phyloP scores from a whole-genome alignment of 1,140 invertebrate genomes.

The Proctacanthus coquilletti region DNA sequence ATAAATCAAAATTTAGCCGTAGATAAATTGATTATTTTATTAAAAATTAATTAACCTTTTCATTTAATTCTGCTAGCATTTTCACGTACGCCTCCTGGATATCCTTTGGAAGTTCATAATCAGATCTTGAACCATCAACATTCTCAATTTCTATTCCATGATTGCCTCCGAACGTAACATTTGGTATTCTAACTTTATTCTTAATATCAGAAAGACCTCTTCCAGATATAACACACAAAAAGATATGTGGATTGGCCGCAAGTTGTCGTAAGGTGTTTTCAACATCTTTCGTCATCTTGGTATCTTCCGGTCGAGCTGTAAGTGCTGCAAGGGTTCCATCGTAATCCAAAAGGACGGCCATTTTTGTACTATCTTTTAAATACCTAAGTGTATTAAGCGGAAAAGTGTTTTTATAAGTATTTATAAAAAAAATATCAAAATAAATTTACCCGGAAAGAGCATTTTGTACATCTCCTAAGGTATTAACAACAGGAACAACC shows the following conservation, averaged over 20 bases:
- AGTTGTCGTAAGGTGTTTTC: conserved; percentile 62
- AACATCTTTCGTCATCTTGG: conserved; percentile 62
- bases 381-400: too few relatives aligned
- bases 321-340: conserved; percentile 80
- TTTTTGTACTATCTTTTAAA: conserved; percentile 59
- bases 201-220: conserved; percentile 72
- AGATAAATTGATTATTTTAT: background rate
- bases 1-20: conserved; percentile 5
- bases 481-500: too few relatives aligned
- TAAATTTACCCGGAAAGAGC: too few relatives aligned
- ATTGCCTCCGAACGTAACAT: conserved; percentile 77
- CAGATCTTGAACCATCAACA: conserved; percentile 74
- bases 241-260: conserved; percentile 67
- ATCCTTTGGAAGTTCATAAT: conserved; percentile 71
- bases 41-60: conserved; percentile 34
- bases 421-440: too few relatives aligned
- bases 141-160: conserved; percentile 76
- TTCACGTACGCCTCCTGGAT: conserved; percentile 62
- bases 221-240: conserved; percentile 73
- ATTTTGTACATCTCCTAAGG: too few relatives aligned
- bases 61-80: conserved; percentile 58
- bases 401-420: too few relatives aligned
- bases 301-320: conserved; percentile 70
- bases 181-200: conserved; percentile 70
- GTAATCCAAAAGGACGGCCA: conserved; percentile 72